phyloP scores from a whole-genome alignment of 2,113 vertebrate species.

The Microcebus ravelobensis region DNA sequence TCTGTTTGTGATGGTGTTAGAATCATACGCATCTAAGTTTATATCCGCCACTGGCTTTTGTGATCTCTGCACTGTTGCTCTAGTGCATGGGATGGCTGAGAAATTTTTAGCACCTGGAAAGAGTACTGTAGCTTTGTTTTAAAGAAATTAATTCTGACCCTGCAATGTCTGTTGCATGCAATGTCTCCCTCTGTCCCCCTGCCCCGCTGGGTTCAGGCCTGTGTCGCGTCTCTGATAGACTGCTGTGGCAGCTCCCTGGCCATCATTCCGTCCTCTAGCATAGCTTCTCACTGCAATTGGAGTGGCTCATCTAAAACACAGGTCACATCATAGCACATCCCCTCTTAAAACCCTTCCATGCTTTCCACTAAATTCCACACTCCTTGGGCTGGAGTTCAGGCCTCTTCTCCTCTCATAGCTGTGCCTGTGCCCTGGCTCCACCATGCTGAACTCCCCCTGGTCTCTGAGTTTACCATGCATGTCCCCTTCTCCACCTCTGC shows the following conservation, averaged over 20 bases:
- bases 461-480: not conserved
- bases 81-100: not conserved
- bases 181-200: not conserved
- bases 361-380: not conserved
- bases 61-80: not conserved
- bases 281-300: not conserved
- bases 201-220: not conserved
- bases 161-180: not conserved
- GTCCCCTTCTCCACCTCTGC: not conserved
- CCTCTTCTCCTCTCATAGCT: not conserved
- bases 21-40: not conserved
- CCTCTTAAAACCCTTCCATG: not conserved
- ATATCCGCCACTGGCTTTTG: not conserved
- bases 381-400: not conserved
- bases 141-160: not conserved
- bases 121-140: not conserved
- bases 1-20: not conserved
- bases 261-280: not conserved
- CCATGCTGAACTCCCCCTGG: not conserved
- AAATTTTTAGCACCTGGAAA: not conserved
- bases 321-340: not conserved
- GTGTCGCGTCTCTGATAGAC: not conserved
- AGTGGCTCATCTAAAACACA: not conserved
- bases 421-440: not conserved
- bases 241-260: not conserved